These are phyloP conservation scores for Sarcophaga caerulescens DNA, from an alignment of 2,888 invertebrate genomes.

Conservation along the genomic window DNA sequence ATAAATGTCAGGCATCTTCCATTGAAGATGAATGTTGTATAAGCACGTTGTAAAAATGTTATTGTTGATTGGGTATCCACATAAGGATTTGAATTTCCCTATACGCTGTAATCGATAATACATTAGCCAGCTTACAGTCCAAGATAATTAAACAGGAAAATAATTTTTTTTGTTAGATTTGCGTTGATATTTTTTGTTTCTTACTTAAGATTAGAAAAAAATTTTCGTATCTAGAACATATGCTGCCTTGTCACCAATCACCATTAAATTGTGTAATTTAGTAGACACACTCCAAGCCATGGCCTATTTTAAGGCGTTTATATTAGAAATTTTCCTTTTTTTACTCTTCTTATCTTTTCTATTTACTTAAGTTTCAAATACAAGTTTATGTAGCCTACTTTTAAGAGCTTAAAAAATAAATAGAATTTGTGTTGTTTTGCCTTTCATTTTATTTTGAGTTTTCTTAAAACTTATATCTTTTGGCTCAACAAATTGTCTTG, in stretches of 20 bases:
- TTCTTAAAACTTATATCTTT: constrained; percentile 1
- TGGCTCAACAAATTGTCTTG: constrained; percentile 53
- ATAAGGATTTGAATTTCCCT: too few relatives aligned
- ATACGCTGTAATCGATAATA: too few relatives aligned
- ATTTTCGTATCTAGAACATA: constrained; percentile 1
- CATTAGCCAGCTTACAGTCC: too few relatives aligned
- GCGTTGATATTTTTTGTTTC: too few relatives aligned
- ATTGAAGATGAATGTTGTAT: too few relatives aligned
- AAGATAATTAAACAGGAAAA: too few relatives aligned
- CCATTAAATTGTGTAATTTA: constrained; percentile 38
- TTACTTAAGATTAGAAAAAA: too few relatives aligned
- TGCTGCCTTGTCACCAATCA: constrained; percentile 20
- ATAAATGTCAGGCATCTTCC: too few relatives aligned
- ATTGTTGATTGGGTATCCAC: too few relatives aligned
- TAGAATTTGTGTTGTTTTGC: constrained; percentile 4
- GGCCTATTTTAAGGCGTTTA: constrained; percentile 31
- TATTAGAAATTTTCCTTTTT: not conserved
- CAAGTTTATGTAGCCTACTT: constrained; percentile 62
- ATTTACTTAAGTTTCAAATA: constrained; percentile 27
- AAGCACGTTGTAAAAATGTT: too few relatives aligned
- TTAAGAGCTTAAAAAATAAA: constrained; percentile 32
- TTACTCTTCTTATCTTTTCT: constrained; percentile 6
- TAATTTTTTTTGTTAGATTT: too few relatives aligned
- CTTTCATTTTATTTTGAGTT: not conserved
- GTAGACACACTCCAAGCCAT: not conserved